Conservation (phyloP, 1,140 invertebrate genomes). For the Limonius californicus region DNA sequence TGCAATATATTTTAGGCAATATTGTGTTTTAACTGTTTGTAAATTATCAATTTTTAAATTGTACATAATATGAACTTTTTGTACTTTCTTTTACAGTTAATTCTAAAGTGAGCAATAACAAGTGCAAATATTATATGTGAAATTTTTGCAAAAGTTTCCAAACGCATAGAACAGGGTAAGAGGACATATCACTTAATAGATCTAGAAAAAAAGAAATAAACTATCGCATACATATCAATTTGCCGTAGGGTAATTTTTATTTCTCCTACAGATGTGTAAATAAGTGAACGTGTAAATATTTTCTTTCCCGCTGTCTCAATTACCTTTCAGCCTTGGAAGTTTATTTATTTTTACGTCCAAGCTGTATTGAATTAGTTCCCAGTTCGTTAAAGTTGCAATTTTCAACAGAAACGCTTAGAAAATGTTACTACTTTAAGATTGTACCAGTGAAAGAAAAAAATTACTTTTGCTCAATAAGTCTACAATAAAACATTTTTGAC, state of each 20-base stretch:
- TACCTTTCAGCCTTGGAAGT: too few relatives aligned
- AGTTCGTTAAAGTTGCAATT: too few relatives aligned
- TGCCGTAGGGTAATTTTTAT: constrained; percentile 6
- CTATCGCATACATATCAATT: constrained; percentile 14
- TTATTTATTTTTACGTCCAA: too few relatives aligned
- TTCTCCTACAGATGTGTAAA: neutral
- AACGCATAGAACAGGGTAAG: constrained; percentile 8
- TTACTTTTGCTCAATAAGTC: too few relatives aligned
- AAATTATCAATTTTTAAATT: neutral
- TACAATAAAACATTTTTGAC: neutral
- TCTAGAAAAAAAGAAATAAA: constrained; percentile 1
- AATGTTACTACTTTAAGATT: too few relatives aligned
- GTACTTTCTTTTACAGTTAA: constrained; percentile 7
- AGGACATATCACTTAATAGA: constrained; percentile 15
- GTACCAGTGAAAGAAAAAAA: too few relatives aligned
- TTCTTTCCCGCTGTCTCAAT: neutral
- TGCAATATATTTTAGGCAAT: constrained; percentile 27
- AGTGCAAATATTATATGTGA: constrained; percentile 12
- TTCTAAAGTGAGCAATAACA: constrained; percentile 8
- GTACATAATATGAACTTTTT: constrained; percentile 1
- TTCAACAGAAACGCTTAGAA: too few relatives aligned
- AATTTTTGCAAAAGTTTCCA: neutral
- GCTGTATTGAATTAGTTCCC: too few relatives aligned
- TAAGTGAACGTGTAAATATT: neutral
- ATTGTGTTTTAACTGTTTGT: constrained; percentile 14